Percentiles rank a stretch among this genome's conserved stretches.
These are phyloP conservation scores for Troilus luridus DNA, from an alignment of 2,888 invertebrate genomes.

Conservation along the genomic window DNA sequence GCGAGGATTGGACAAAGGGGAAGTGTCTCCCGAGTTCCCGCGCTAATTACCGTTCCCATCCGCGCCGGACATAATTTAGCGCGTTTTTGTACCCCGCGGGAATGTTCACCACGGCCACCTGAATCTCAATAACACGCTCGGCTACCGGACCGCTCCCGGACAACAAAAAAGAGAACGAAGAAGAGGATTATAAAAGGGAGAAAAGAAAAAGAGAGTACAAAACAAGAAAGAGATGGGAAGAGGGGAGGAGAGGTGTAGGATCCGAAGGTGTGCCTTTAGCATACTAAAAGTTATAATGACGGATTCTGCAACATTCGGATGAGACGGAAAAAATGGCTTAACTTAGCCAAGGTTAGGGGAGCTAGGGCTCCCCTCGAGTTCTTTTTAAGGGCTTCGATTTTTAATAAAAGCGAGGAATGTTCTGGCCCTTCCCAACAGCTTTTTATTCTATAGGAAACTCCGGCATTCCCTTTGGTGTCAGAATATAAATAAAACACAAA, in stretches of 20 bases:
- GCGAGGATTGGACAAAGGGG: conserved; percentile 44
- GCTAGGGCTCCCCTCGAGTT: neutral
- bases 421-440: conserved; percentile 36
- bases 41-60: conserved; percentile 54
- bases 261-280: conserved; percentile 43
- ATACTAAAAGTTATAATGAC: conserved; percentile 49
- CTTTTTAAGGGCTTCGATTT: conserved; percentile 43
- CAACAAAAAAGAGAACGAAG: neutral
- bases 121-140: conserved; percentile 53
- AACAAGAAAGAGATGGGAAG: neutral
- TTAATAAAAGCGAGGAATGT: conserved; percentile 40
- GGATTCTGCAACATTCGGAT: conserved; percentile 47
- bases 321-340: conserved; percentile 33
- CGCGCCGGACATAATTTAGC: conserved; percentile 56
- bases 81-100: conserved; percentile 49
- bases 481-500: conserved; percentile 47
- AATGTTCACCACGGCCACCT: conserved; percentile 53
- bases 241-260: neutral
- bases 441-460: conserved; percentile 42
- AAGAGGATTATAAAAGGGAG: conserved; percentile 7
- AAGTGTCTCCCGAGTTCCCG: conserved; percentile 40
- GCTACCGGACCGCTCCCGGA: conserved; percentile 40
- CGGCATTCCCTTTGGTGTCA: conserved; percentile 46
- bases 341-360: conserved; percentile 7
- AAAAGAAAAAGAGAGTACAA: neutral